These are phyloP conservation scores for Achlya flavicornis DNA, from an alignment of 2,888 invertebrate species.

Conservation along the genomic window DNA sequence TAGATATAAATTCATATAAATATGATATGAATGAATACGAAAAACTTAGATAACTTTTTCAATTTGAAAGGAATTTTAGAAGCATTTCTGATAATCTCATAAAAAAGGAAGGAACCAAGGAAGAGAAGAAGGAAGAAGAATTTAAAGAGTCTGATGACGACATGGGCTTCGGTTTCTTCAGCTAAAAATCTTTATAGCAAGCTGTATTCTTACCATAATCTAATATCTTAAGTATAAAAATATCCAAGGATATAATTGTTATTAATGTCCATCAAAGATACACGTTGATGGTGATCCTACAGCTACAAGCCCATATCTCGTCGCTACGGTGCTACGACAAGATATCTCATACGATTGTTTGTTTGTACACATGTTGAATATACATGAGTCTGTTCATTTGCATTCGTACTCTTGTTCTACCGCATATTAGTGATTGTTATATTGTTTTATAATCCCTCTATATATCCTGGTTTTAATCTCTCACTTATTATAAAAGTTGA, in stretches of 20 bases:
- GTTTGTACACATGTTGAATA: conserved; percentile 65
- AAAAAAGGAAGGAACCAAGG: conserved; percentile 24
- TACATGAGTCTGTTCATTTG: conserved; percentile 62
- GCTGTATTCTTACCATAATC: no score
- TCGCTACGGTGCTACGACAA: conserved; percentile 34
- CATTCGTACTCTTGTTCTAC: conserved; percentile 52
- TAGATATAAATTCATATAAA: no score
- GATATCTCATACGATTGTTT: conserved; percentile 52
- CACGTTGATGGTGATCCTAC: conserved; percentile 36
- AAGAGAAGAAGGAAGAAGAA: conserved; percentile 39
- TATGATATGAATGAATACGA: no score
- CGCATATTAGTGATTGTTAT: conserved; percentile 54
- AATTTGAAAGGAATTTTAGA: no score
- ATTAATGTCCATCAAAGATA: neutral
- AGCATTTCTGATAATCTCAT: no score
- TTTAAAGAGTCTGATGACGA: conserved; percentile 8
- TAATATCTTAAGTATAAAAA: no score
- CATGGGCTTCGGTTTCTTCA: no score
- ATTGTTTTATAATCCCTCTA: neutral
- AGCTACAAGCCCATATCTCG: conserved; percentile 41
- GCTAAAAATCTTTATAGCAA: no score
- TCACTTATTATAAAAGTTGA: neutral
- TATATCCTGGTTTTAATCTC: neutral
- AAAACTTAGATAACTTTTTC: no score
- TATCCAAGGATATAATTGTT: no score